These are phyloP conservation scores for Henicopernis longicauda DNA, from an alignment of 2,113 vertebrate genomes.

Conservation along the genomic window DNA sequence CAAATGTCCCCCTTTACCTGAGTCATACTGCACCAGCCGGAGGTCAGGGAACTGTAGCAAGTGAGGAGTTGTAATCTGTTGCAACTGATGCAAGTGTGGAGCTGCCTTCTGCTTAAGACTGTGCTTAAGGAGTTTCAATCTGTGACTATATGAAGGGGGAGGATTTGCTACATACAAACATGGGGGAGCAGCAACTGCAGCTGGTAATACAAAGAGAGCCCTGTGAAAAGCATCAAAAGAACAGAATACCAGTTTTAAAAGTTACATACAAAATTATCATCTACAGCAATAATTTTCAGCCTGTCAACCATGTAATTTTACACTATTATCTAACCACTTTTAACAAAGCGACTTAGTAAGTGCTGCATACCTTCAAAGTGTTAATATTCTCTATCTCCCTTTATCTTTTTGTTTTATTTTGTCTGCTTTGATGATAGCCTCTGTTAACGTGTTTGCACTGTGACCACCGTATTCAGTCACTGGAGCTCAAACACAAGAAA, in stretches of 20 bases:
- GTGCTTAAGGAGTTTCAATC: conserved; percentile 74
- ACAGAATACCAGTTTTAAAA: neutral
- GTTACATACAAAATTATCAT: neutral
- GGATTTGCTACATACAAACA: conserved; percentile 82
- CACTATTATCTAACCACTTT: neutral
- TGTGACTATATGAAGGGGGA: conserved; percentile 76
- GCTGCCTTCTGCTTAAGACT: conserved; percentile 71
- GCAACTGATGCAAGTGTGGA: conserved; percentile 76
- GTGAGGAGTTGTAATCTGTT: conserved; percentile 60
- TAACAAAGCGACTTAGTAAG: neutral
- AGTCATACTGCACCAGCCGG: conserved; percentile 90
- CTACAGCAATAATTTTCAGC: neutral
- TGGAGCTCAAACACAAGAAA: neutral
- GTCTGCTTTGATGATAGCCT: neutral
- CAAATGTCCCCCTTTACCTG: conserved; percentile 73
- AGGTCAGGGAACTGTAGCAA: conserved; percentile 83
- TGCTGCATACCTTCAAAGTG: neutral
- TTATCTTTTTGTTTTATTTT: neutral
- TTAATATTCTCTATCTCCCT: neutral
- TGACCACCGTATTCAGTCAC: neutral
- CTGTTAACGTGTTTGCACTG: neutral
- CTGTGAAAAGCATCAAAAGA: conserved; percentile 63
- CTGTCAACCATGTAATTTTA: neutral
- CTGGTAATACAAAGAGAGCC: conserved; percentile 81
- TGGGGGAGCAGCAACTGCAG: conserved; percentile 82